These are phyloP conservation scores for Mormyrus proboscirostris DNA, from an alignment of 2,797 vertebrate species.

Conservation along the genomic window DNA sequence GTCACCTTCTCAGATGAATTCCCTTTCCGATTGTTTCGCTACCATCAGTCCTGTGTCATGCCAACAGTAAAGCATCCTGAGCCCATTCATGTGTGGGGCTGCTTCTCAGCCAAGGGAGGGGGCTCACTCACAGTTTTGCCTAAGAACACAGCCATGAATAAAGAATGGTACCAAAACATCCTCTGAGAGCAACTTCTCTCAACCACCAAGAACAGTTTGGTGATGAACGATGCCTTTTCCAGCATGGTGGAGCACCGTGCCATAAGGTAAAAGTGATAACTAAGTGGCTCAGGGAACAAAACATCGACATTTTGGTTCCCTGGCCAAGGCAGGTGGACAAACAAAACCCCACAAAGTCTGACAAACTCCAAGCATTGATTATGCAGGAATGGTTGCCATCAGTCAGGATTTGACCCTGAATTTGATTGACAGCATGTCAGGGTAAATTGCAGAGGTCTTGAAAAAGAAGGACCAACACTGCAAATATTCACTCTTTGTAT, in stretches of 20 bases:
- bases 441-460: not conserved
- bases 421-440: not conserved
- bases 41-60: not conserved
- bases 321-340: not conserved
- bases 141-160: no score
- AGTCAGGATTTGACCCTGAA: not conserved
- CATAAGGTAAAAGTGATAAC: no score
- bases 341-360: not conserved
- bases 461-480: not conserved
- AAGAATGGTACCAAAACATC: no score
- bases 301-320: not conserved
- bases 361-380: not conserved
- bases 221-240: not conserved
- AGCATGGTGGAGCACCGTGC: no score
- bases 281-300: not conserved
- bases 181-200: no score
- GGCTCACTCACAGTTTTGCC: no score
- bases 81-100: not conserved
- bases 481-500: not conserved
- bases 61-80: not conserved
- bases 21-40: not conserved
- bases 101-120: no score
- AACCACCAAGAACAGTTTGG: not conserved
- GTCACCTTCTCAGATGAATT: not conserved
- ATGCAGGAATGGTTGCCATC: not conserved